Base-by-base conservation (phyloP, 2,888 invertebrate species). In the Agriopis leucophaearia region DNA sequence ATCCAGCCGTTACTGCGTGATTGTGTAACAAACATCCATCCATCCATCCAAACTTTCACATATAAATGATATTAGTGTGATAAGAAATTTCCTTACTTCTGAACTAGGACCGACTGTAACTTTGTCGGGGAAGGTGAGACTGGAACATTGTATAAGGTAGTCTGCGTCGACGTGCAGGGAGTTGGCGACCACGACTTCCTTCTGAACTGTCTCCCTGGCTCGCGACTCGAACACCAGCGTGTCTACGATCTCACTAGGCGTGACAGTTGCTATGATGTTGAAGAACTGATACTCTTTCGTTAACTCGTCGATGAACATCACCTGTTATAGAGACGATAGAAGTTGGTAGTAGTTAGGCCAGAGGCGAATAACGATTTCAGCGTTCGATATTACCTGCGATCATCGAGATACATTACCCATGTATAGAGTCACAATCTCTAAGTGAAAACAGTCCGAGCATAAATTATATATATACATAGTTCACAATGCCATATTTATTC, bases 251-350 rank as follows among this genome's bases (percentile, higher is more conserved):
- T 81, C 78, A 73, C 91, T 89, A 4, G 84, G 78, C 8, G 82
- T 86, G 9, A 94, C 86, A 0, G 78, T 75, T 16, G 80, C 82
- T 16, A 71, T 73, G 27, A 94, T 83, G 58, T 84, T 85, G 82
- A 93, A 94, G 78, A 76, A 92, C 72, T 94, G 94, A 64, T 90
- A 93, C 72, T 94, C 94, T 4, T 80, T 85, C 16, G 85, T 84
- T 1, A 59, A 64, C 70, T 87, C 85, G 70, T 92, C 88, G 51
- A 87, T 82, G 64, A 94, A 94, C 76, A 87, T 81, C 36, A 93
- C 90, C 94, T 94, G 71, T 3, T 15, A 8, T 6, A 12, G 27
- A 10, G 48, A 27, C 18, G 27, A 18, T 7, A 8, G 1, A n/a
- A n/a, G n/a, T n/a, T n/a, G n/a, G n/a, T n/a, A n/a, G n/a, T n/a